Evolutionary conservation across 1,140 invertebrate species (phyloP), one percentile per base, ranked within the genome.

Genomic region (Holotrichia oblita): DNA sequence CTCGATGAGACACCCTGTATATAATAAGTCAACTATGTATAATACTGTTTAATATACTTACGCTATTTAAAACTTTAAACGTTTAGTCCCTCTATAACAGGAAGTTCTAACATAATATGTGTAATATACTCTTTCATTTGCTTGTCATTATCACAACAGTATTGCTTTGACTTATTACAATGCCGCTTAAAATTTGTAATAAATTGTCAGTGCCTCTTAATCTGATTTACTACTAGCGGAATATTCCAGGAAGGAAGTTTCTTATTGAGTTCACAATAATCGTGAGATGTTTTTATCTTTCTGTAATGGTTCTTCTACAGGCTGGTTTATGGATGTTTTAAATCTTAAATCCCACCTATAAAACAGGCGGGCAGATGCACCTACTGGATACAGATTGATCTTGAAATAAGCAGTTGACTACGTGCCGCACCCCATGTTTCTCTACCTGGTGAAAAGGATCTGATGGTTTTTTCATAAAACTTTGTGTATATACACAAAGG

Each of bases 381-480:
- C 27, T 34, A 27, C 22, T 69, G 61, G 12, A 69, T 27, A 10
- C 17, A 27, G 22, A 69, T 69, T 69, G 22, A 69, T 69, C 22
- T 34, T 69, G 22, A n/a, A 69, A 48, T 10, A 48, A 9, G 61
- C 12, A 20, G 59, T 34, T 20, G 61, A 69, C 22, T 69, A 69
- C 61, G 61, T 69, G 61, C 22, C 24, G 61, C 8, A 24, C 61
- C 61, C 22, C 61, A 69, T 20, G 61, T 69, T 69, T 24, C 61
- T 27, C 14, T 69, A 69, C 61, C 61, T 69, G 61, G 22, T 69
- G 10, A 20, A 27, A 7, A 69, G 0, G 24, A 64, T 6, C 44
- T 14, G 44, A 17, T 48, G 2, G 2, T 10, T 48, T n/a, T 2
- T 2, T 48, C 44, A 48, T 34, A 48, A 48, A 8, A 3, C 7